Percentiles rank a stretch among this genome's conserved stretches.
Conservation (phyloP, 1,140 invertebrate species). For the Vollenhovia emeryi region DNA sequence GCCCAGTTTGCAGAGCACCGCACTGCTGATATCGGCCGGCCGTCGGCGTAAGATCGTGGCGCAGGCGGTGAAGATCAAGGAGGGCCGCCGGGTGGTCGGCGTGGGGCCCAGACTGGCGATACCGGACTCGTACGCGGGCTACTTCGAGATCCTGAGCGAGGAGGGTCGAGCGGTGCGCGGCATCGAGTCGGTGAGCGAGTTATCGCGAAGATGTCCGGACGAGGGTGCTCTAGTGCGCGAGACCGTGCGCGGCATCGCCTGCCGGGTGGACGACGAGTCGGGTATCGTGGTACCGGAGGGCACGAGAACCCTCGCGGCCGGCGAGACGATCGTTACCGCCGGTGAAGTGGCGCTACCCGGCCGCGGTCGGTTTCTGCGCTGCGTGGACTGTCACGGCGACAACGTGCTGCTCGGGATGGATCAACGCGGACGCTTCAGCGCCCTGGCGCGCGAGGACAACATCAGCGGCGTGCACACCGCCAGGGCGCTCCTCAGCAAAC, state of each 20-base stretch:
- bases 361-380: conserved; percentile 92
- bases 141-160: conserved; percentile 97
- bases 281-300: conserved; percentile 90
- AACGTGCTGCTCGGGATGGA: conserved; percentile 93
- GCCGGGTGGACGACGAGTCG: conserved; percentile 87
- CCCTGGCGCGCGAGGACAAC: conserved; percentile 95
- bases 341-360: conserved; percentile 89
- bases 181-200: conserved; percentile 94
- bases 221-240: conserved; percentile 94
- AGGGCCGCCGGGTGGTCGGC: conserved; percentile 91
- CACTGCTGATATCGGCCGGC: conserved; percentile 93
- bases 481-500: conserved; percentile 93
- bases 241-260: conserved; percentile 92
- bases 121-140: conserved; percentile 95
- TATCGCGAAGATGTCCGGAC: conserved; percentile 91
- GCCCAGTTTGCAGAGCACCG: conserved; percentile 93
- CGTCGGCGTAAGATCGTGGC: conserved; percentile 94
- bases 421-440: conserved; percentile 95
- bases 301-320: conserved; percentile 88
- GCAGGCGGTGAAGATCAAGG: conserved; percentile 96
- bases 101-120: conserved; percentile 94
- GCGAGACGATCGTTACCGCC: conserved; percentile 91
- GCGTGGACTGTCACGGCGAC: conserved; percentile 93
- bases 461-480: conserved; percentile 96
- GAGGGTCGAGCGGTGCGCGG: conserved; percentile 95